These are phyloP conservation scores for Glaucopsyche alexis DNA, from an alignment of 2,888 invertebrate genomes.

Conservation along the genomic window DNA sequence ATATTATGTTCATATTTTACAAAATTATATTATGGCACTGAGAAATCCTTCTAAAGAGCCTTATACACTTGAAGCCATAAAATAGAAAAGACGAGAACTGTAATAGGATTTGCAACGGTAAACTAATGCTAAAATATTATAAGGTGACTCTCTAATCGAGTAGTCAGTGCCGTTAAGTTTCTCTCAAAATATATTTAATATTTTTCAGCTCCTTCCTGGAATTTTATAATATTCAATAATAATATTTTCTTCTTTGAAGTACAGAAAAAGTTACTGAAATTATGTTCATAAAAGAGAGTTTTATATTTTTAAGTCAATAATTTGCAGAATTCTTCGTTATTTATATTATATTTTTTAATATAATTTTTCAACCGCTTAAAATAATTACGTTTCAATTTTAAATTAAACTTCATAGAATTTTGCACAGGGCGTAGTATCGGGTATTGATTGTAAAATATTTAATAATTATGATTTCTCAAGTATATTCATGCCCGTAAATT, in stretches of 20 bases:
- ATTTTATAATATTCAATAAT: neutral
- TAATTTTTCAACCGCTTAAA: too few relatives aligned
- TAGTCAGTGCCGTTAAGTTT: neutral
- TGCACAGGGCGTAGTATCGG: too few relatives aligned
- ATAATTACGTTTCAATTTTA: too few relatives aligned
- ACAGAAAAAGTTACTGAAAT: too few relatives aligned
- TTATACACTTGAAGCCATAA: slow-evolving; percentile 29
- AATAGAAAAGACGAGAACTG: slow-evolving; percentile 29
- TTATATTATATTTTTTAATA: too few relatives aligned
- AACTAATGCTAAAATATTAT: slow-evolving; percentile 21
- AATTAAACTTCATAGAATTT: too few relatives aligned
- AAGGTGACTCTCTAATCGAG: neutral
- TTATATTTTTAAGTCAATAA: too few relatives aligned
- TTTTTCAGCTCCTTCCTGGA: neutral
- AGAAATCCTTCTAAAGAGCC: slow-evolving; percentile 4
- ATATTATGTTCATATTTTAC: neutral
- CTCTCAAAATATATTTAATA: slow-evolving; percentile 22
- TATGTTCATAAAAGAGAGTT: too few relatives aligned
- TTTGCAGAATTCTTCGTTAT: too few relatives aligned
- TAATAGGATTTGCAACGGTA: slow-evolving; percentile 7
- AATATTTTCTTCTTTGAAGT: neutral
- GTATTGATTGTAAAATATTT: too few relatives aligned
- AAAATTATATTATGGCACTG: neutral
- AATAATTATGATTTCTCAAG: too few relatives aligned
- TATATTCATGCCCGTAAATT: too few relatives aligned